phyloP scores from a whole-genome alignment of 2,888 invertebrate species.

The Oxytorus armatus region DNA sequence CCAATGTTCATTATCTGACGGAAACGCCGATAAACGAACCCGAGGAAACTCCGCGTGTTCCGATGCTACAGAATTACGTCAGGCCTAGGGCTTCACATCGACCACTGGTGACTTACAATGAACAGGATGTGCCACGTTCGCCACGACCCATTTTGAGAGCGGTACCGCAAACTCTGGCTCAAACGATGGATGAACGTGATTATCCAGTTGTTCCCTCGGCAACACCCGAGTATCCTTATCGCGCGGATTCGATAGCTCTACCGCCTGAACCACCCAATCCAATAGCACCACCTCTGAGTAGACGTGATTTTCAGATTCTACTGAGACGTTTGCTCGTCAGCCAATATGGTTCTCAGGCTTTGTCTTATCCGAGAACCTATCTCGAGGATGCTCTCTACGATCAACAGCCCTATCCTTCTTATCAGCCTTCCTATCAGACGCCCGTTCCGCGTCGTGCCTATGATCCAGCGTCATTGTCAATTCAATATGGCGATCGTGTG shows the following conservation, averaged over 20 bases:
- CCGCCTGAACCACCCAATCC: conserved; percentile 86
- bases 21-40: conserved; percentile 77
- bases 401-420: conserved; percentile 82
- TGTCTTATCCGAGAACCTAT: conserved; percentile 81
- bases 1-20: conserved; percentile 80
- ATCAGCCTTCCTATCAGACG: conserved; percentile 83
- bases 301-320: conserved; percentile 89
- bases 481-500: conserved; percentile 79
- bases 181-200: conserved; percentile 76
- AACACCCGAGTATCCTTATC: conserved; percentile 78
- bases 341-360: conserved; percentile 84
- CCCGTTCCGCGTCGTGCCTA: conserved; percentile 75
- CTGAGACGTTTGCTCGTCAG: conserved; percentile 88
- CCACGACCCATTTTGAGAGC: conserved; percentile 75
- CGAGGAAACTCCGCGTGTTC: conserved; percentile 75
- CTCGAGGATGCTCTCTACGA: conserved; percentile 82
- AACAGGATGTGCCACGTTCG: conserved; percentile 71
- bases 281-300: conserved; percentile 89
- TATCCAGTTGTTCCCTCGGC: conserved; percentile 71
- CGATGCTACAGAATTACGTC: conserved; percentile 72
- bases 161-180: conserved; percentile 65
- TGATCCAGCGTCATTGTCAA: conserved; percentile 70
- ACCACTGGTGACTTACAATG: conserved; percentile 74
- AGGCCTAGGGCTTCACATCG: conserved; percentile 74
- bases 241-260: conserved; percentile 74